A percentile compares a stretch with the other conserved stretches of the same genome.
Evolutionary conservation across 2,113 vertebrate species (phyloP).

Genomic region (Chaetodon auriga): DNA sequence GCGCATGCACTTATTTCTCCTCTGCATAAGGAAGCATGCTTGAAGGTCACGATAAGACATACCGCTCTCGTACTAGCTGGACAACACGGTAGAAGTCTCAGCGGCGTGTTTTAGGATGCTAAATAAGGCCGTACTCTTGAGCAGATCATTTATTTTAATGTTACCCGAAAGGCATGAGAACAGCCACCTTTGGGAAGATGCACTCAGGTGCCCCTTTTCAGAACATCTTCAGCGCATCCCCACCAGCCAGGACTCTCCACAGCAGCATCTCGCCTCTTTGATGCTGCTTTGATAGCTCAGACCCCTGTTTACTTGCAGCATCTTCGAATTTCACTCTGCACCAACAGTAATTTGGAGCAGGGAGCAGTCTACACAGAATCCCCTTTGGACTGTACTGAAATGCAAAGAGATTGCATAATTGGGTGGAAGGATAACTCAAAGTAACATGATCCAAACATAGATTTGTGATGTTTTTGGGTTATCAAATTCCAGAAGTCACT

Average conservation of each 20-base stretch:
- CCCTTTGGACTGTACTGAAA: slow-evolving; percentile 56
- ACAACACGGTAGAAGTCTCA: background rate
- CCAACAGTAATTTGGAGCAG: slow-evolving; percentile 48
- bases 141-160: background rate
- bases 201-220: background rate
- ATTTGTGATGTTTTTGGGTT: slow-evolving; percentile 43
- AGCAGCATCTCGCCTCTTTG: slow-evolving; percentile 28
- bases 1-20: background rate
- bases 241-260: slow-evolving; percentile 2
- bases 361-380: slow-evolving; percentile 32
- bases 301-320: slow-evolving; percentile 58
- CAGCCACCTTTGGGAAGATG: background rate
- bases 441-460: slow-evolving; percentile 48
- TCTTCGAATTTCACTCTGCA: slow-evolving; percentile 43
- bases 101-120: background rate
- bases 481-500: slow-evolving; percentile 6
- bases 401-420: slow-evolving; percentile 70
- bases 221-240: background rate
- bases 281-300: slow-evolving; percentile 48
- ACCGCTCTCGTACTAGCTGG: background rate
- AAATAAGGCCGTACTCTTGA: background rate
- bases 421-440: slow-evolving; percentile 51
- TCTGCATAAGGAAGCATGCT: background rate
- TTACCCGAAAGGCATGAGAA: background rate
- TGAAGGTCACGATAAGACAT: slow-evolving; percentile 48